Evolutionary conservation across 92 coral and sea anemone genomes (phyloP).

Genomic region (Micromussa lordhowensis): DNA sequence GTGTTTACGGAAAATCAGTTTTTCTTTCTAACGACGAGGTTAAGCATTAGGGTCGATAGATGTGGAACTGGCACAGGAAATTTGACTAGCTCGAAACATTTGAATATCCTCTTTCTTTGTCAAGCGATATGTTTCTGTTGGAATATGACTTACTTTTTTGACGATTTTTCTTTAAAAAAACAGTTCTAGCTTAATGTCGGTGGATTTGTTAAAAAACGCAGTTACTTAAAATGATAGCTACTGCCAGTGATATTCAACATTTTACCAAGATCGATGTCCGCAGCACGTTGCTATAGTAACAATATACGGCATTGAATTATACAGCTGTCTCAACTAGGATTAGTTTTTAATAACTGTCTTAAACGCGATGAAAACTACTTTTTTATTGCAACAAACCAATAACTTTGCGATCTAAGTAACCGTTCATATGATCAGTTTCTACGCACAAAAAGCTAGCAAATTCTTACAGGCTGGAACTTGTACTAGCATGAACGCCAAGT

Average conservation of each 20-base stretch:
- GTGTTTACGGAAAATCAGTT: neutral
- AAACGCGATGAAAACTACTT: neutral
- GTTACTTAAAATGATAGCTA: neutral
- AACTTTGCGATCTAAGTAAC: neutral
- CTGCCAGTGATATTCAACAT: neutral
- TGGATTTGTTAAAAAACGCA: too few relatives aligned
- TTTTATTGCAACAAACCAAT: neutral
- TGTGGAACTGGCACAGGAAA: neutral
- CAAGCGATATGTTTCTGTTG: too few relatives aligned
- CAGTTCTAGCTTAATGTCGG: too few relatives aligned
- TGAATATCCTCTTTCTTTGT: neutral
- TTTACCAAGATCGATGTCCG: too few relatives aligned
- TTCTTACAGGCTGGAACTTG: neutral
- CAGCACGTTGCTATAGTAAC: neutral
- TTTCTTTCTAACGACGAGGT: neutral
- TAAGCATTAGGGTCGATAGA: neutral
- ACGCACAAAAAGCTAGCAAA: neutral
- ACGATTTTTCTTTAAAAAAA: too few relatives aligned
- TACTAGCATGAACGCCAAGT: neutral
- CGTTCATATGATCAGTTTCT: neutral
- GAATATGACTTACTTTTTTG: too few relatives aligned
- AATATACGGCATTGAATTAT: too few relatives aligned
- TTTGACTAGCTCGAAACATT: neutral
- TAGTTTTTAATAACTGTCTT: neutral
- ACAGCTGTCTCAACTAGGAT: neutral